Conservation (phyloP, 2,113 vertebrate genomes). For the Aplodontia rufa region DNA sequence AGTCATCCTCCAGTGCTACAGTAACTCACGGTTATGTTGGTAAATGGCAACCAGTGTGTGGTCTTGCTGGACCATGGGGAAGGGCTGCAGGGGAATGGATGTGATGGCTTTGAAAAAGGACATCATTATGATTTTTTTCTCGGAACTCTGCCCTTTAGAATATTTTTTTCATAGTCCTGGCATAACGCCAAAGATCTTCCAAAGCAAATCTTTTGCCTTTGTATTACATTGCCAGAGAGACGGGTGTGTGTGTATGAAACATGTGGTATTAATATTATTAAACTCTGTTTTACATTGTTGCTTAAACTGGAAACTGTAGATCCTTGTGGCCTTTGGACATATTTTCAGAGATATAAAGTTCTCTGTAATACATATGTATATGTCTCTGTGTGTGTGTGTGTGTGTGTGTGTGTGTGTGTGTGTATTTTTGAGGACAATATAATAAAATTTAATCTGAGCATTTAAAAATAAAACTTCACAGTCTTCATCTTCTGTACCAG, state of each 20-base stretch:
- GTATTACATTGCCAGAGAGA: slow-evolving; percentile 41
- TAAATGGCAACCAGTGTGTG: slow-evolving; percentile 62
- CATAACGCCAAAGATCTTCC: slow-evolving; percentile 44
- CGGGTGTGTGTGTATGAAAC: slow-evolving; percentile 1
- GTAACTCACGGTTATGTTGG: neutral
- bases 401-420: too few species aligned
- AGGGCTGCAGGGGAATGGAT: neutral
- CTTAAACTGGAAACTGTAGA: slow-evolving; percentile 58
- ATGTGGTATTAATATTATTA: slow-evolving; percentile 61
- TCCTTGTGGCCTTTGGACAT: neutral
- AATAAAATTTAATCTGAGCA: neutral
- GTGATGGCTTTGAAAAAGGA: slow-evolving; percentile 42
- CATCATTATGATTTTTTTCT: slow-evolving; percentile 34
- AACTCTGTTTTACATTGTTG: slow-evolving; percentile 59
- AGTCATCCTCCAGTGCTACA: neutral
- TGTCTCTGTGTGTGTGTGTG: too few species aligned
- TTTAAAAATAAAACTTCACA: neutral
- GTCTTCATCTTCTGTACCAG: neutral
- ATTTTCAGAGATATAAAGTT: slow-evolving; percentile 32
- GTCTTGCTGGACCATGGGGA: slow-evolving; percentile 4
- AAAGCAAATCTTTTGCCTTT: slow-evolving; percentile 31
- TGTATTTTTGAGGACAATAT: neutral
- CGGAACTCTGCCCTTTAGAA: slow-evolving; percentile 59
- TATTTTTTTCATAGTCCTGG: slow-evolving; percentile 33
- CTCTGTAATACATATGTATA: neutral